Evolutionary conservation across 2,888 invertebrate genomes (phyloP), one percentile per base, ranked within the genome.

Genomic region (Acleris cristana): DNA sequence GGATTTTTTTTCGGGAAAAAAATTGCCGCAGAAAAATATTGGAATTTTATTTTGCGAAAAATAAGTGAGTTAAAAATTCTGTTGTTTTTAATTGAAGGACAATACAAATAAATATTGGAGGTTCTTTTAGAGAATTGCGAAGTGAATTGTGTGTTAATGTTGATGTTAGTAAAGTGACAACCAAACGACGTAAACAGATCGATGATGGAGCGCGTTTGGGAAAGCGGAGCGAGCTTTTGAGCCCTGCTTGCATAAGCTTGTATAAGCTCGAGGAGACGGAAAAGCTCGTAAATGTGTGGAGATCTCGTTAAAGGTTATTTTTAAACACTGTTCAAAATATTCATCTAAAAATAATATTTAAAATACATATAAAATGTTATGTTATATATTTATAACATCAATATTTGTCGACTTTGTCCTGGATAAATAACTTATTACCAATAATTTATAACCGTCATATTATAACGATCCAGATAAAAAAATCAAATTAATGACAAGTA

Each of bases 111-210:
- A 40, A 12, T 48, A 19, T 18, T 3, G 10, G 4, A 63, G 26
- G 52, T 60, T 49, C 34, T 55, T 63, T 30, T 30, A 63, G 67
- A 71, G 66, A 52, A 62, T 68, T 40, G 12, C 40, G 21, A 44
- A 70, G 69, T 70, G 60, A 65, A 67, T 69, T 67, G 67, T 71
- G 61, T 69, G 65, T 56, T 65, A 60, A 18, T 54, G 66, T 64
- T 58, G 56, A 30, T 64, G 54, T 68, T 63, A 67, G 65, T 62
- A 64, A 65, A 69, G 61, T 64, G 54, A 65, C 26, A 58, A 85
- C 83, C 84, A 83, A 79, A 79, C 76, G 76, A 82, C 83, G 91
- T 90, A 91, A 91, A 92, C 90, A 91, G 88, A 87, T 91, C 90
- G 84, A 90, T 90, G 54, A 48, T 59, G 63, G 21, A 51, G 59